A percentile compares a stretch with the other conserved stretches of the same genome.
Evolutionary conservation across 2,888 invertebrate genomes (phyloP).

Genomic region (Cheilosia pagana): DNA sequence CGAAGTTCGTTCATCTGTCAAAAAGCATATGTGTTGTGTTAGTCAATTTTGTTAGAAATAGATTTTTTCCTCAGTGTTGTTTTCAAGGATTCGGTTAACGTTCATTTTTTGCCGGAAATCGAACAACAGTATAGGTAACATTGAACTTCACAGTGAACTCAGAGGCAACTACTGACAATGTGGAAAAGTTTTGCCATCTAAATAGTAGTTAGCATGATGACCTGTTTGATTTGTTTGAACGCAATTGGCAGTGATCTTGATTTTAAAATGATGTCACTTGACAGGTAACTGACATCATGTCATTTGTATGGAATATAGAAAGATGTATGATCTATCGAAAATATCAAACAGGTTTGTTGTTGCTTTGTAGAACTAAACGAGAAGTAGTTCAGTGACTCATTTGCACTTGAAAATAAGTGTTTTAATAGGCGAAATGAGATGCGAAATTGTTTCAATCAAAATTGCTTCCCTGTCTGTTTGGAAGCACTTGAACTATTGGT

Average conservation of each 20-base stretch:
- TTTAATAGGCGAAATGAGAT: background rate
- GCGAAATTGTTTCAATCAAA: background rate
- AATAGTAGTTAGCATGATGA: background rate
- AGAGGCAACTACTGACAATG: constrained; percentile 10
- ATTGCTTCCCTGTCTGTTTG: background rate
- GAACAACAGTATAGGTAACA: constrained; percentile 32
- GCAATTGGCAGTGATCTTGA: too few species aligned
- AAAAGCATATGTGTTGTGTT: constrained; percentile 22
- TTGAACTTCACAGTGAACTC: constrained; percentile 62
- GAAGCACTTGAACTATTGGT: background rate
- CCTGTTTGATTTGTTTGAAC: background rate
- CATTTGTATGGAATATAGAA: too few species aligned
- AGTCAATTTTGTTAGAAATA: constrained; percentile 30
- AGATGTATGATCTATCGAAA: too few species aligned
- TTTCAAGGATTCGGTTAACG: constrained; percentile 36
- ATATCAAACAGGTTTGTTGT: too few species aligned
- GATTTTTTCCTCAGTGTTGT: constrained; percentile 15
- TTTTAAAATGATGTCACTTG: background rate
- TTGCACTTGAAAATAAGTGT: too few species aligned
- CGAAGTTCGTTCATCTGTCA: constrained; percentile 72
- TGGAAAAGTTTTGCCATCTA: background rate
- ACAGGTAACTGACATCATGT: background rate
- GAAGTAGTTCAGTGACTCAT: too few species aligned
- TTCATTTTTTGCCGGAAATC: constrained; percentile 51
- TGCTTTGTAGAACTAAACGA: too few species aligned